Percentiles rank a stretch among this genome's conserved stretches.
These are phyloP conservation scores for Leptinotarsa juncta DNA, from an alignment of 2,888 invertebrate genomes.

Conservation along the genomic window DNA sequence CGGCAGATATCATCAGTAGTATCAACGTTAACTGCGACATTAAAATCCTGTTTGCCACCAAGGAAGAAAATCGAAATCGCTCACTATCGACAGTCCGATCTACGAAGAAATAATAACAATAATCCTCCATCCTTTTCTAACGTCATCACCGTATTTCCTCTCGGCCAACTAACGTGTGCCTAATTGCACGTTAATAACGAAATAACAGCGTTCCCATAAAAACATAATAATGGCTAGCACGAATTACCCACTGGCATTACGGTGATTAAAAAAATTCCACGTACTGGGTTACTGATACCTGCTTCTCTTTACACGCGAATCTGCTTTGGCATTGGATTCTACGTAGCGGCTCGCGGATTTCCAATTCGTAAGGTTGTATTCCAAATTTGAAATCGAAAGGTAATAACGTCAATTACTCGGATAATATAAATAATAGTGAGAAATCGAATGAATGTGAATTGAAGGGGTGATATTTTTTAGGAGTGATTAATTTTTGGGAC, in stretches of 20 bases:
- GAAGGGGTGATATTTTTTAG: too few relatives aligned
- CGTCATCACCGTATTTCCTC: conserved; percentile 20
- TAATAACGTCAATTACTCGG: not conserved
- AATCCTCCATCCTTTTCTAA: not conserved
- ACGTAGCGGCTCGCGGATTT: conserved; percentile 45
- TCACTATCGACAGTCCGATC: not conserved
- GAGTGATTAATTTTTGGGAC: too few relatives aligned
- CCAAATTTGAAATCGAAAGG: not conserved
- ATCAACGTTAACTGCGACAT: not conserved
- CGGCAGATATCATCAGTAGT: too few relatives aligned
- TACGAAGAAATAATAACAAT: conserved; percentile 14
- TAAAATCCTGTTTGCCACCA: not conserved
- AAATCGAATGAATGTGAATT: too few relatives aligned
- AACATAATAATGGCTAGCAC: conserved; percentile 15
- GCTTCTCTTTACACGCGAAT: not conserved
- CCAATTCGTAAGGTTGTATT: conserved; percentile 19
- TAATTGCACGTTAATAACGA: conserved; percentile 16
- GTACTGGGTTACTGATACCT: conserved; percentile 30
- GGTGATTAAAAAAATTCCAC: conserved; percentile 15
- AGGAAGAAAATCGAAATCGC: not conserved
- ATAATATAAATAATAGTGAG: too few relatives aligned
- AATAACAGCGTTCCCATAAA: conserved; percentile 6
- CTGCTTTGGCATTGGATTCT: conserved; percentile 52
- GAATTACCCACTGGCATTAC: conserved; percentile 18
- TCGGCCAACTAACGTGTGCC: conserved; percentile 3